phyloP scores from a whole-genome alignment of 2,888 invertebrate species.

The Drosophila hamatofila region DNA sequence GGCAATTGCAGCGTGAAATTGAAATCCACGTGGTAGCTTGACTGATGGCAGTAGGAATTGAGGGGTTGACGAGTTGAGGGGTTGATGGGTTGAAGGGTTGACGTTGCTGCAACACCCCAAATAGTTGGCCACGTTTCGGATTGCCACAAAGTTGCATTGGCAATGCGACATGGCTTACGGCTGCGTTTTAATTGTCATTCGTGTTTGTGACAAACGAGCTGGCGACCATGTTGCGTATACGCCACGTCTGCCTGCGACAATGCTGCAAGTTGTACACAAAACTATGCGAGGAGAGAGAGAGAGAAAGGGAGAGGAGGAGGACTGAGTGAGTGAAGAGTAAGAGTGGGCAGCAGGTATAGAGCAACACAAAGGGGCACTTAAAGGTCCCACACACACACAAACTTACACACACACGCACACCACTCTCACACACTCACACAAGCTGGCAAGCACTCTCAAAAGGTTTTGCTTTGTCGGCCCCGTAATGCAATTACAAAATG shows the following conservation, averaged over 20 bases:
- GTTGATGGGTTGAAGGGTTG: neutral
- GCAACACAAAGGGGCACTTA: conserved; percentile 75
- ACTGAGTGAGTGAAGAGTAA: neutral
- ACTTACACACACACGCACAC: conserved; percentile 7
- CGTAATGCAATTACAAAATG: conserved; percentile 78
- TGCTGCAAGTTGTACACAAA: conserved; percentile 34
- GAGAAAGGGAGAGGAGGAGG: neutral
- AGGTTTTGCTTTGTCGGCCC: conserved; percentile 72
- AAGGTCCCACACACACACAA: conserved; percentile 49
- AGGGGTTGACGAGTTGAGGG: neutral
- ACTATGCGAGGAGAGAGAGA: conserved; percentile 17
- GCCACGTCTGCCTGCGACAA: conserved; percentile 41
- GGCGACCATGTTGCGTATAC: conserved; percentile 56
- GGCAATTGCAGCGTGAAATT: conserved; percentile 33
- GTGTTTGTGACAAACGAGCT: conserved; percentile 49
- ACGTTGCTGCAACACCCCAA: conserved; percentile 19
- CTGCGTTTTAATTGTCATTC: conserved; percentile 60
- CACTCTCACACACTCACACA: neutral
- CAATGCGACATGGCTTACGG: conserved; percentile 49
- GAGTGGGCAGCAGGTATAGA: conserved; percentile 26
- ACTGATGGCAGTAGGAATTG: too few species aligned
- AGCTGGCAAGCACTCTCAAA: conserved; percentile 49
- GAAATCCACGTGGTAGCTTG: conserved; percentile 46
- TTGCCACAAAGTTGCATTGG: conserved; percentile 52
- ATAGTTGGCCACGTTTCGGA: conserved; percentile 36